Evolutionary conservation across 2,113 vertebrate species (phyloP).

Genomic region (Ciconia boyciana): DNA sequence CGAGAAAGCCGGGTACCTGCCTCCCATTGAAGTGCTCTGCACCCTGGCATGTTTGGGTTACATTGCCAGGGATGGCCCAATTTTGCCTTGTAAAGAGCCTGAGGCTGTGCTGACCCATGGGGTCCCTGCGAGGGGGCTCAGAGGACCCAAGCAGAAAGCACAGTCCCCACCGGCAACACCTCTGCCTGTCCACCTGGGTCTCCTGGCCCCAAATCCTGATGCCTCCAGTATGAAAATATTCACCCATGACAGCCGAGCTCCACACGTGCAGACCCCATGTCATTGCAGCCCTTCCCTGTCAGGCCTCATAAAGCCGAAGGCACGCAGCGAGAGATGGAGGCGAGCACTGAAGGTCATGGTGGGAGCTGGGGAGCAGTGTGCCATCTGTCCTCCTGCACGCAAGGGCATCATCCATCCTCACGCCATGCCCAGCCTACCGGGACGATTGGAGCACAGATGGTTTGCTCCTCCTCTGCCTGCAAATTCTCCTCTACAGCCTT

Average conservation of each 20-base stretch:
- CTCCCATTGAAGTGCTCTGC: background rate
- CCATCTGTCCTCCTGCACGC: background rate
- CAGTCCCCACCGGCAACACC: background rate
- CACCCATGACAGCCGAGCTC: accelerated
- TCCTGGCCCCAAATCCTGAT: background rate
- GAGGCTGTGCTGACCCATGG: background rate
- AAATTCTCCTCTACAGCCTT: background rate
- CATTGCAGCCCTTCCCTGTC: background rate
- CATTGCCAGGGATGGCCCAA: accelerated
- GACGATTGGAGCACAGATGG: background rate
- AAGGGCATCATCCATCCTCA: background rate
- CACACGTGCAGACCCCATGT: accelerated
- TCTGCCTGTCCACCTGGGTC: background rate
- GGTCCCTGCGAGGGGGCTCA: background rate
- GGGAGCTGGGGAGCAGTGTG: background rate
- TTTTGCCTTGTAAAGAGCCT: background rate
- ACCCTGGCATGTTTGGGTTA: background rate
- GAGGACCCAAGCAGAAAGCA: background rate
- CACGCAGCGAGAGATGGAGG: background rate
- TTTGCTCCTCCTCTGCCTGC: background rate
- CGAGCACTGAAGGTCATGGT: background rate
- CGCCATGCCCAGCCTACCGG: accelerated
- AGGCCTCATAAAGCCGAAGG: background rate
- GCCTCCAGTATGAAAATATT: background rate
- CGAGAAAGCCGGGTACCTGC: background rate